Percentiles rank a stretch among this genome's conserved stretches.
Conservation (phyloP, 2,888 invertebrate species). For the Eupithecia inturbata region DNA sequence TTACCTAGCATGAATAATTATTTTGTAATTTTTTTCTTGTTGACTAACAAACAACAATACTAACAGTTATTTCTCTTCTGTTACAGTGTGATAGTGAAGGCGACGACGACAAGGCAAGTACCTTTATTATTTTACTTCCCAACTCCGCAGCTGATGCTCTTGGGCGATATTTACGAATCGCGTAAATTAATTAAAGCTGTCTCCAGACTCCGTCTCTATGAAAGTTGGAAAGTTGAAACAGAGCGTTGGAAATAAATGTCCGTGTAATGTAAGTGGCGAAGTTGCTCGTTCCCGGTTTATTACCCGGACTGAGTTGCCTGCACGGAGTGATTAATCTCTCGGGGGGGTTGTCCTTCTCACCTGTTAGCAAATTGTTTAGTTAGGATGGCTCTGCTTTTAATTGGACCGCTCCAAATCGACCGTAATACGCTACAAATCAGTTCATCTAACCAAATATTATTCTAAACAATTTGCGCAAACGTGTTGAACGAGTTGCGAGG, state of each 20-base stretch:
- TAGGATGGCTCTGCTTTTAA: conserved; percentile 52
- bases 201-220: conserved; percentile 62
- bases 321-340: conserved; percentile 72
- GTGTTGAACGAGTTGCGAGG: conserved; percentile 32
- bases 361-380: conserved; percentile 56
- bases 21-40: conserved; percentile 4
- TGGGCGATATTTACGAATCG: conserved; percentile 64
- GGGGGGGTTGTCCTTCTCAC: conserved; percentile 55
- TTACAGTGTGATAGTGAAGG: conserved; percentile 97
- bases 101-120: conserved; percentile 94
- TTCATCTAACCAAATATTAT: conserved; percentile 43
- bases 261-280: conserved; percentile 80
- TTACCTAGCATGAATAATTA: conserved; percentile 27
- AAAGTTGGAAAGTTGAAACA: conserved; percentile 74
- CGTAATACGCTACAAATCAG: conserved; percentile 38
- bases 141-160: conserved; percentile 53
- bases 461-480: conserved; percentile 40
- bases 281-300: conserved; percentile 78
- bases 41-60: conserved; percentile 29
- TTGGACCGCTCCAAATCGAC: conserved; percentile 46
- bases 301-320: conserved; percentile 64
- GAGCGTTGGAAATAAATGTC: conserved; percentile 78
- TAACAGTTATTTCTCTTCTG: conserved; percentile 72
- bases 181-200: conserved; percentile 76
- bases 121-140: conserved; percentile 52